phyloP scores from a whole-genome alignment of 1,140 invertebrate genomes.

The Aphaenogaster ashmeadi region DNA sequence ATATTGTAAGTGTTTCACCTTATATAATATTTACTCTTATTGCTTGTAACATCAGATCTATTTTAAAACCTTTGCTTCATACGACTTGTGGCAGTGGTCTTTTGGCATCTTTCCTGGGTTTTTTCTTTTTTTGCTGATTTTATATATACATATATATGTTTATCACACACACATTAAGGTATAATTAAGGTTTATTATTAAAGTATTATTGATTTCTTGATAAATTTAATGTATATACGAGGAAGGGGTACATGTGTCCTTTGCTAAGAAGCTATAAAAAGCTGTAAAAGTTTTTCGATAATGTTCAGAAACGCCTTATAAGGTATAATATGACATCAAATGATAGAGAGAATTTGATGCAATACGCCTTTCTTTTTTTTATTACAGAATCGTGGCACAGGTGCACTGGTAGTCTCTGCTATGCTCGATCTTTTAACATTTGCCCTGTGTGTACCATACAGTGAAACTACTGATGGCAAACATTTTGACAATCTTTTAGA shows the following conservation, averaged over 20 bases:
- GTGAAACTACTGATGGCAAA: conserved; percentile 99
- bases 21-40: not conserved
- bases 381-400: conserved; percentile 92
- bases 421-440: conserved; percentile 99
- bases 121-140: not conserved
- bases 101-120: not conserved
- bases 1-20: conserved; percentile 92
- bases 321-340: not conserved
- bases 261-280: not conserved
- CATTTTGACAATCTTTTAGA: conserved; percentile 98
- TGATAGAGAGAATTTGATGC: not conserved
- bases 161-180: not conserved
- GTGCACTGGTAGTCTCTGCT: conserved; percentile 94
- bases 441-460: conserved; percentile 99
- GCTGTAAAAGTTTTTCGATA: not conserved
- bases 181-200: no score
- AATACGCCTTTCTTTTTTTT: not conserved
- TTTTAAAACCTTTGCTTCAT: conserved; percentile 3
- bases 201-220: not conserved
- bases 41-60: not conserved
- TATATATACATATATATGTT: not conserved
- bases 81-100: not conserved
- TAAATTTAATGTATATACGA: not conserved
- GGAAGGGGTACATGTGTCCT: not conserved
- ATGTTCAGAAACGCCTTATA: not conserved